Evolutionary conservation across 2,888 invertebrate species (phyloP).

Genomic region (Pachydiplax longipennis): DNA sequence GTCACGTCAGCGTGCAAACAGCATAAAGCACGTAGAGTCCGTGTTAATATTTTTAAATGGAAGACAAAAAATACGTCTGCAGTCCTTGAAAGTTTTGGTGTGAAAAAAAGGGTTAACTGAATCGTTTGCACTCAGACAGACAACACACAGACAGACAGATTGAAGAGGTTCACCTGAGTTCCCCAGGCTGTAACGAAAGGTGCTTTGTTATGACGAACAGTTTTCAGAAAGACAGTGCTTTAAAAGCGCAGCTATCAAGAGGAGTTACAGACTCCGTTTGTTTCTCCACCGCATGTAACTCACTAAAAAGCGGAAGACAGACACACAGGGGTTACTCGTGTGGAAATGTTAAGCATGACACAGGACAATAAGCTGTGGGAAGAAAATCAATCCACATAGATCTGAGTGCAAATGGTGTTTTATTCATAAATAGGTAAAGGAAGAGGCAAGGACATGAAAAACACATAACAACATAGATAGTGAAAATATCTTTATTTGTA

Average conservation of each 20-base stretch:
- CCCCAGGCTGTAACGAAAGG: neutral
- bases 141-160: neutral
- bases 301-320: neutral
- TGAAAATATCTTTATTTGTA: too few relatives aligned
- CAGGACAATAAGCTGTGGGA: neutral
- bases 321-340: neutral
- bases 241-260: neutral
- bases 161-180: neutral
- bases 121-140: neutral
- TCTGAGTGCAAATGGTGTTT: neutral
- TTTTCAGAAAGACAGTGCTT: neutral
- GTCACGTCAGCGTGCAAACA: conserved; percentile 1
- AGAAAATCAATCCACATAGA: neutral
- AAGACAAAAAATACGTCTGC: neutral
- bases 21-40: neutral
- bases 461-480: too few relatives aligned
- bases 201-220: neutral
- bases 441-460: neutral
- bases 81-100: neutral
- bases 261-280: neutral
- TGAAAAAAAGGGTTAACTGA: neutral
- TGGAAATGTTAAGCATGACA: neutral
- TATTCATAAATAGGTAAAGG: neutral
- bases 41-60: neutral
- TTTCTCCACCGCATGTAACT: neutral